Percentiles rank a stretch among this genome's conserved stretches.
Evolutionary conservation across 2,888 invertebrate species (phyloP).

Genomic region (Xanthia icteritia): DNA sequence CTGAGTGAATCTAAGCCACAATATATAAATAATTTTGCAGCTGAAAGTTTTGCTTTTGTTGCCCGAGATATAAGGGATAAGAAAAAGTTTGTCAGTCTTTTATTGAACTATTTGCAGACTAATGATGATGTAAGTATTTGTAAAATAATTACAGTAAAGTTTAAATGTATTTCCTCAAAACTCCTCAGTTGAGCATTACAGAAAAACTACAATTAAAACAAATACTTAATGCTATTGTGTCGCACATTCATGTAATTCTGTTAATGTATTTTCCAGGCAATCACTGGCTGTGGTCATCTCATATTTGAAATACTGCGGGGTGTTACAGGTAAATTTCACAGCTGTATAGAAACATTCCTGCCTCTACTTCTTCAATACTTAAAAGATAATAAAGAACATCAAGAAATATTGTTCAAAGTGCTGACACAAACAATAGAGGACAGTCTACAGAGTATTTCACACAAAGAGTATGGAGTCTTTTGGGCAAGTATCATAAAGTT

Average conservation of each 20-base stretch:
- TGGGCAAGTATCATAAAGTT: conserved; percentile 90
- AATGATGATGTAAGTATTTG: conserved; percentile 92
- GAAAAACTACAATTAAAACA: neutral
- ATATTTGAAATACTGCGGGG: conserved; percentile 97
- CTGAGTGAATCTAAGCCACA: conserved; percentile 94
- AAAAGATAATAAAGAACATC: conserved; percentile 86
- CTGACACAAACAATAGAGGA: conserved; percentile 92
- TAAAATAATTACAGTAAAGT: neutral
- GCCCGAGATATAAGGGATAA: conserved; percentile 96
- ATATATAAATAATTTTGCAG: conserved; percentile 97
- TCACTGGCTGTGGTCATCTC: conserved; percentile 95
- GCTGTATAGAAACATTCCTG: conserved; percentile 93
- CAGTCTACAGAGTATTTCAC: conserved; percentile 91
- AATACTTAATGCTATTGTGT: neutral
- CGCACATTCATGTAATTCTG: neutral
- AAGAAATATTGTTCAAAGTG: conserved; percentile 91
- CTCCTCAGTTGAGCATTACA: neutral
- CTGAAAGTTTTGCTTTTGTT: conserved; percentile 98
- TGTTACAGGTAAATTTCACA: conserved; percentile 96
- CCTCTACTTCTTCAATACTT: conserved; percentile 92
- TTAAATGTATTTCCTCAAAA: neutral
- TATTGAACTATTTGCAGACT: conserved; percentile 92
- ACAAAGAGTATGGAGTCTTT: conserved; percentile 92
- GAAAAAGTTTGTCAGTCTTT: conserved; percentile 92
- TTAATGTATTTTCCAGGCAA: conserved; percentile 89